A percentile compares a stretch with the other conserved stretches of the same genome.
Conservation (phyloP, 2,113 vertebrate species). For the Cottus gobio region DNA sequence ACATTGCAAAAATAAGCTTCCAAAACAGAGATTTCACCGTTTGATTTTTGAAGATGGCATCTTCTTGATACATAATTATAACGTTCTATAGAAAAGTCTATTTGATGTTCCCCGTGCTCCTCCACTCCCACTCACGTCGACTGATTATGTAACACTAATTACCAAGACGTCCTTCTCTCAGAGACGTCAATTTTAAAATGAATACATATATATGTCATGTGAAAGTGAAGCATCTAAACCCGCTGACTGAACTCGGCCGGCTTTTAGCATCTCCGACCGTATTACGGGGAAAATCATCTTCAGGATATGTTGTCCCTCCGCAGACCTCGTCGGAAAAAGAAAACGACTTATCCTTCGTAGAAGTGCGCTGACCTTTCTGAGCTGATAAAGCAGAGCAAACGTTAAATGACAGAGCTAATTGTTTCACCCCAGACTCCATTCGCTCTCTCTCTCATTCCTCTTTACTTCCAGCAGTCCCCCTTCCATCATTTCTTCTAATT, state of each 20-base stretch:
- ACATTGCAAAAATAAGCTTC: too few relatives aligned
- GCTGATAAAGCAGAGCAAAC: slow-evolving; percentile 51
- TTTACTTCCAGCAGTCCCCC: slow-evolving; percentile 49
- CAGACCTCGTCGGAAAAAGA: slow-evolving; percentile 15
- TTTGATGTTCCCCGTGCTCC: neutral
- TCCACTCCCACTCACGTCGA: neutral
- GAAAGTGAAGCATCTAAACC: neutral
- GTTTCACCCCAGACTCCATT: slow-evolving; percentile 61
- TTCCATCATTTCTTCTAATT: slow-evolving; percentile 75
- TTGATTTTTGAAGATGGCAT: neutral
- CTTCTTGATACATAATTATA: neutral
- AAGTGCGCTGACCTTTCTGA: slow-evolving; percentile 55
- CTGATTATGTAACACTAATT: neutral
- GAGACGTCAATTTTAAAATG: neutral
- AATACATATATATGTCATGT: too few relatives aligned
- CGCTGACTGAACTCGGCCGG: neutral
- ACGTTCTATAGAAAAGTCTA: neutral
- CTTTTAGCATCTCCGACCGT: neutral
- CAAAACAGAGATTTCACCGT: too few relatives aligned
- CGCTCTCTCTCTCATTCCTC: slow-evolving; percentile 51
- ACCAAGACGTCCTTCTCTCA: neutral
- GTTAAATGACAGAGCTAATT: slow-evolving; percentile 68
- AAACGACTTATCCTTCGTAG: slow-evolving; percentile 22
- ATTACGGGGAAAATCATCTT: neutral
- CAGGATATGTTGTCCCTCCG: slow-evolving; percentile 21